phyloP scores from a whole-genome alignment of 2,888 invertebrate species.

The Melinaea marsaeus region DNA sequence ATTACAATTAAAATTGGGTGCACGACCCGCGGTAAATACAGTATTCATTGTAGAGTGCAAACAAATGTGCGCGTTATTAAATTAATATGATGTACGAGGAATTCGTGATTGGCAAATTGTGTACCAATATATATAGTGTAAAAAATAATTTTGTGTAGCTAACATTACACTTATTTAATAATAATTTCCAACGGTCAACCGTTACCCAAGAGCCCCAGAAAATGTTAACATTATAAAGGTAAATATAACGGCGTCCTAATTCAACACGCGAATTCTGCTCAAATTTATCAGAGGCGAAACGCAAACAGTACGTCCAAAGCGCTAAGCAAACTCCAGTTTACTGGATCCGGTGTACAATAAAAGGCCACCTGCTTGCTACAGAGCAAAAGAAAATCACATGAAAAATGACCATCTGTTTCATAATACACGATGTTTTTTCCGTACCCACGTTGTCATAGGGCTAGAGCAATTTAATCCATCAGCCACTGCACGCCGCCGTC shows the following conservation, averaged over 20 bases:
- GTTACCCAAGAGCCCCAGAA: conserved; percentile 11
- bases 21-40: conserved; percentile 62
- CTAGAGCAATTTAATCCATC: conserved; percentile 79
- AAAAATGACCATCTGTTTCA: conserved; percentile 78
- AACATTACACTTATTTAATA: conserved; percentile 7
- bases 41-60: conserved; percentile 39
- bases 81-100: conserved; percentile 34
- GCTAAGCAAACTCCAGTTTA: conserved; percentile 62
- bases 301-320: conserved; percentile 57
- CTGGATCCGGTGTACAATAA: conserved; percentile 40
- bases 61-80: conserved; percentile 35
- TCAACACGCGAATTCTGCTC: conserved; percentile 59
- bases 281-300: conserved; percentile 63
- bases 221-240: conserved; percentile 34
- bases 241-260: conserved; percentile 55
- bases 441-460: conserved; percentile 77
- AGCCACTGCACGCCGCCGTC: conserved; percentile 63
- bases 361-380: conserved; percentile 63
- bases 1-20: conserved; percentile 74
- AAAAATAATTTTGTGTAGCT: not conserved
- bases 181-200: conserved; percentile 21
- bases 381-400: conserved; percentile 76
- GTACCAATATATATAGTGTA: not conserved
- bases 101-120: conserved; percentile 25
- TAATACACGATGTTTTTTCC: conserved; percentile 75